phyloP scores from a whole-genome alignment of 2,888 invertebrate genomes.

The Drosophila differens region DNA sequence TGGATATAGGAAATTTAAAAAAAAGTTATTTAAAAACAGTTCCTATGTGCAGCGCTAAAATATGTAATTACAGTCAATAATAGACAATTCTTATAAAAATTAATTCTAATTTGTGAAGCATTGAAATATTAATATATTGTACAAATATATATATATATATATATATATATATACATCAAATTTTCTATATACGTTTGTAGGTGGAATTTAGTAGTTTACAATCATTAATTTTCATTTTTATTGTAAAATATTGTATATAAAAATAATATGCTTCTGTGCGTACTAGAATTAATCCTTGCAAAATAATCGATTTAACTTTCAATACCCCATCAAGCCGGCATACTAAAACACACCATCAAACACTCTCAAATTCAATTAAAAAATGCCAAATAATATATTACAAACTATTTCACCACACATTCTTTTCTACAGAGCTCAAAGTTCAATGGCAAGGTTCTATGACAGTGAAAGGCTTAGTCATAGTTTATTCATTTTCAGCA shows the following conservation, averaged over 20 bases:
- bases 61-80: background rate
- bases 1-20: background rate
- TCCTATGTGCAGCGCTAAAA: background rate
- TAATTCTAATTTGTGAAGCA: too few species aligned
- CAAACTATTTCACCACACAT: slow-evolving; percentile 7
- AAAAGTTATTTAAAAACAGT: background rate
- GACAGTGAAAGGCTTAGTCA: slow-evolving; percentile 71
- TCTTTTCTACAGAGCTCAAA: slow-evolving; percentile 64
- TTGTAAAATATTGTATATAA: background rate
- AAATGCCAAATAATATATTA: background rate
- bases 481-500: slow-evolving; percentile 75
- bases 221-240: background rate
- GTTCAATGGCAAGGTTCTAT: slow-evolving; percentile 47
- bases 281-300: background rate
- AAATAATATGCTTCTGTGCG: background rate
- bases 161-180: background rate
- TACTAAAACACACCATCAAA: background rate
- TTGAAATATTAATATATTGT: background rate
- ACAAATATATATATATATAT: too few species aligned
- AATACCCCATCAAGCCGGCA: background rate
- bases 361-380: background rate
- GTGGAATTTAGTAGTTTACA: background rate
- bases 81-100: background rate
- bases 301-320: background rate
- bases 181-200: background rate